A percentile compares a stretch with the other conserved stretches of the same genome.
These are phyloP conservation scores for Geranospiza caerulescens DNA, from an alignment of 2,797 vertebrate species.

Conservation along the genomic window DNA sequence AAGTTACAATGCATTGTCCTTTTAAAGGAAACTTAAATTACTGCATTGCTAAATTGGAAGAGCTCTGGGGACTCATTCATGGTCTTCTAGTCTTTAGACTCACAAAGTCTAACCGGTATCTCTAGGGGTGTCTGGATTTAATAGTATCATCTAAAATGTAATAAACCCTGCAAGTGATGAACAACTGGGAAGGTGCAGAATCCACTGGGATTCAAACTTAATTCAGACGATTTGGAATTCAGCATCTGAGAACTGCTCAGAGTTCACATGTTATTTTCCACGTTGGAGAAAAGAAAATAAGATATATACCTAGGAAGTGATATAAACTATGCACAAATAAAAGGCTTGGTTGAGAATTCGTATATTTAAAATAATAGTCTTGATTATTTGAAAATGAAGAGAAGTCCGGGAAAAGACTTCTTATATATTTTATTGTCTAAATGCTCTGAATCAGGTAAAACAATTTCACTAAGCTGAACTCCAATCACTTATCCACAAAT, in stretches of 20 bases:
- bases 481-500: not conserved
- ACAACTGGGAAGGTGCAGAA: constrained; percentile 38
- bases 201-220: constrained; percentile 50
- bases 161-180: constrained; percentile 62
- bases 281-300: not conserved
- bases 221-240: constrained; percentile 66
- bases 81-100: not conserved
- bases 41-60: not conserved
- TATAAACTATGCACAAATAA: not conserved
- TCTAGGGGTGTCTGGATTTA: constrained; percentile 19
- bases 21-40: constrained; percentile 12
- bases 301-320: not conserved
- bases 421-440: not conserved
- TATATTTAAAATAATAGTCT: not conserved
- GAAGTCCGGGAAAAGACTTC: not conserved
- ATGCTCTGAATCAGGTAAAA: not conserved
- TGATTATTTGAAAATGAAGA: not conserved
- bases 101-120: not conserved
- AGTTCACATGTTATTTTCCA: not conserved
- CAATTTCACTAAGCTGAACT: not conserved
- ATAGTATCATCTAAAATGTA: constrained; percentile 46
- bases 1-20: not conserved
- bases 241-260: constrained; percentile 24
- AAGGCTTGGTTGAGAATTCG: not conserved
- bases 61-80: not conserved